phyloP scores from a whole-genome alignment of 2,888 invertebrate genomes.

The Drosophila lacicola region DNA sequence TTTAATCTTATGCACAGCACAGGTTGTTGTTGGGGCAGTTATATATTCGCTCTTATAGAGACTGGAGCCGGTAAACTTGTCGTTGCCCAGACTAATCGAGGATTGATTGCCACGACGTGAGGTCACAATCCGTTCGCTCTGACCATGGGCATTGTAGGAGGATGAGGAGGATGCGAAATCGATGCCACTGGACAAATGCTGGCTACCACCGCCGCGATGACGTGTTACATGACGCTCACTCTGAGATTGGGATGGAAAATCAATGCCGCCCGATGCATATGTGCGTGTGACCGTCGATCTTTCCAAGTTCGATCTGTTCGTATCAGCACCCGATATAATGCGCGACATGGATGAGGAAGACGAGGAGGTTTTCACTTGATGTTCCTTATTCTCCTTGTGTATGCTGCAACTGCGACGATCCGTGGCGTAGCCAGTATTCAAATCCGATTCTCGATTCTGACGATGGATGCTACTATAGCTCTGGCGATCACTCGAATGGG shows the following conservation, averaged over 20 bases:
- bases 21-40: constrained; percentile 89
- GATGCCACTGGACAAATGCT: constrained; percentile 67
- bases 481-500: constrained; percentile 89
- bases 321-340: constrained; percentile 54
- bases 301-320: constrained; percentile 48
- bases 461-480: constrained; percentile 93
- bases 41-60: constrained; percentile 92
- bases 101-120: constrained; percentile 89
- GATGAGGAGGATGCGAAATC: constrained; percentile 74
- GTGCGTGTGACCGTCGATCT: constrained; percentile 60
- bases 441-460: constrained; percentile 87
- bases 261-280: constrained; percentile 57
- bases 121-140: constrained; percentile 75
- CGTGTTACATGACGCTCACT: constrained; percentile 59
- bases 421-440: constrained; percentile 52
- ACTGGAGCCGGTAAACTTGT: constrained; percentile 87
- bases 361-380: constrained; percentile 49
- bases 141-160: constrained; percentile 62
- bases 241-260: constrained; percentile 63
- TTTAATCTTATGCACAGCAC: constrained; percentile 91
- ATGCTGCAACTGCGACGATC: constrained; percentile 67
- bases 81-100: constrained; percentile 91
- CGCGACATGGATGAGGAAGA: constrained; percentile 62
- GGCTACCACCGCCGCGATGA: constrained; percentile 52
- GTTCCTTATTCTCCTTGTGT: constrained; percentile 70